phyloP scores from a whole-genome alignment of 2,113 vertebrate species.

The Trachemys scripta region DNA sequence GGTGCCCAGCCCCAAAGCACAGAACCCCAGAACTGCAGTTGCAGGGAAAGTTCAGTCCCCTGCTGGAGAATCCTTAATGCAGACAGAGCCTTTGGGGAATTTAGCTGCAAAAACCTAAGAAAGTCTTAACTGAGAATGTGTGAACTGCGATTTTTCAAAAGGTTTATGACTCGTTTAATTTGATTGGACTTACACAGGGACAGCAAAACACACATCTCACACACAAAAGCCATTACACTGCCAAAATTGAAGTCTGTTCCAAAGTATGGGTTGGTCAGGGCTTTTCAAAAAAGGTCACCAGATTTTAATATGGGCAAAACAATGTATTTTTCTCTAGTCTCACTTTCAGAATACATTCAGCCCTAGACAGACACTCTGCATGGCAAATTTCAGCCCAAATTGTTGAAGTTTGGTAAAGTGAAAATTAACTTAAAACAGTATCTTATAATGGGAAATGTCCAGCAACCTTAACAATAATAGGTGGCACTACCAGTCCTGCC shows the following conservation, averaged over 20 bases:
- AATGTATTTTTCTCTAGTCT: neutral
- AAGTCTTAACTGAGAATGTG: neutral
- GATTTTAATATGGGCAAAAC: neutral
- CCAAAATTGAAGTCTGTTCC: neutral
- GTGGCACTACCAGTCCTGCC: neutral
- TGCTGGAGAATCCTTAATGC: neutral
- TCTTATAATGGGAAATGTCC: neutral
- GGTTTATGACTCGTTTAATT: neutral
- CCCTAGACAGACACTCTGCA: neutral
- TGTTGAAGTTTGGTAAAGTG: neutral
- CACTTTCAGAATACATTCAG: neutral
- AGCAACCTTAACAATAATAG: neutral
- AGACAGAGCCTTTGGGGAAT: neutral
- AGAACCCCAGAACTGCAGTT: neutral
- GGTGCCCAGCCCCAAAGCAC: neutral
- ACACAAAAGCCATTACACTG: neutral
- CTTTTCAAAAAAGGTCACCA: neutral
- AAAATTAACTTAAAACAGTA: neutral
- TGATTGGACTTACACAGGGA: neutral
- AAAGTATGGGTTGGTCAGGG: neutral
- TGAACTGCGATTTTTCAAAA: neutral
- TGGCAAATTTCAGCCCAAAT: neutral
- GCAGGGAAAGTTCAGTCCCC: neutral
- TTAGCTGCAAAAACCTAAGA: neutral
- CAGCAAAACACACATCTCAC: neutral